Conservation (phyloP, 2,888 invertebrate genomes). For the Trissoscelio sp. region DNA sequence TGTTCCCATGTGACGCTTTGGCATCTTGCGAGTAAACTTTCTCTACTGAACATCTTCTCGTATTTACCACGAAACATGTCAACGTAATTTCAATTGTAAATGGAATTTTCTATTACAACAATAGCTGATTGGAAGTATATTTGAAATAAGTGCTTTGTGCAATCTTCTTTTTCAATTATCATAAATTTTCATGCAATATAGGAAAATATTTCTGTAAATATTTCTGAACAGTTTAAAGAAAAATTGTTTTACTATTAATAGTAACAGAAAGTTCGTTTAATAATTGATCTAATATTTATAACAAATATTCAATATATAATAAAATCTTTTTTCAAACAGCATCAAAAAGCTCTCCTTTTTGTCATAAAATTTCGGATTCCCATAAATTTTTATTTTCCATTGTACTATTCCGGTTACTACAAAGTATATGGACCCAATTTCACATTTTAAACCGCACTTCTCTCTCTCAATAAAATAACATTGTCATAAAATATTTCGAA, state of each 20-base stretch:
- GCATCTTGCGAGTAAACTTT: constrained; percentile 15
- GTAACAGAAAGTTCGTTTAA: too few species aligned
- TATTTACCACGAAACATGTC: constrained; percentile 16
- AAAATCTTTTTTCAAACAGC: too few species aligned
- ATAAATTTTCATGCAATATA: too few species aligned
- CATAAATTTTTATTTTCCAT: constrained; percentile 4
- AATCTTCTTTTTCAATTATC: not conserved
- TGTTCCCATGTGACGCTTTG: not conserved
- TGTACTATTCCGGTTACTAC: constrained; percentile 8
- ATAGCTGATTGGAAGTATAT: not conserved
- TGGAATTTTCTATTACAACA: not conserved
- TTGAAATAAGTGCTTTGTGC: not conserved
- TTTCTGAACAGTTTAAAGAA: too few species aligned
- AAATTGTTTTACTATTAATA: too few species aligned
- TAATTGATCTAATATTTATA: too few species aligned
- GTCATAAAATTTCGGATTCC: not conserved
- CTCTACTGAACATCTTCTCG: constrained; percentile 2
- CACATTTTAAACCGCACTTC: constrained; percentile 22
- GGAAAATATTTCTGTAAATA: too few species aligned
- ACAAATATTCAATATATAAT: too few species aligned
- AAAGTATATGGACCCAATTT: constrained; percentile 11
- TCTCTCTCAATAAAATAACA: constrained; percentile 19
- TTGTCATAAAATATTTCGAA: constrained; percentile 22
- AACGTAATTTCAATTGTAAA: constrained; percentile 10
- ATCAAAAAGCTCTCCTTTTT: too few species aligned